Evolutionary conservation across 2,113 vertebrate species (phyloP).

Genomic region (Apteryx owenii): DNA sequence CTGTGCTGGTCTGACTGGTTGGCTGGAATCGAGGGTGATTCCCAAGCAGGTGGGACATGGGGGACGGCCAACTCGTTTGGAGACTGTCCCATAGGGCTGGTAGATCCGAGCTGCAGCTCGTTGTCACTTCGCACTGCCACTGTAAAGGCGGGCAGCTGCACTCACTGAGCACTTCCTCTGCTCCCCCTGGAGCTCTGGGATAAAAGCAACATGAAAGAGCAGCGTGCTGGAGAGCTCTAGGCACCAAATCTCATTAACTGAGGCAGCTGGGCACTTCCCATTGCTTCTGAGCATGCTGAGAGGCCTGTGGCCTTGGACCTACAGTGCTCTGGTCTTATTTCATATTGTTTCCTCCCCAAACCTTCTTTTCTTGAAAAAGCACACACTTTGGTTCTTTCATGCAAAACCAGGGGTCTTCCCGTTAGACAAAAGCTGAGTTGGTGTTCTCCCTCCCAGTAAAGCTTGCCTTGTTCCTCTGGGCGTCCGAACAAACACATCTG

Average conservation of each 20-base stretch:
- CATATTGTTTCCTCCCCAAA: background rate
- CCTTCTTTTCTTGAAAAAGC: background rate
- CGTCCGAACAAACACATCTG: accelerated
- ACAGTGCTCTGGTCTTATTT: background rate
- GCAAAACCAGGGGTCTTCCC: background rate
- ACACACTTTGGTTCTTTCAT: background rate
- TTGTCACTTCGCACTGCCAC: background rate
- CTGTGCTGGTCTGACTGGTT: no score
- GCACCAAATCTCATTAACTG: background rate
- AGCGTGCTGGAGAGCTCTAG: background rate
- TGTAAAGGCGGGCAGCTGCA: background rate
- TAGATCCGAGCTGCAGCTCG: background rate
- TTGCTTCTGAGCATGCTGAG: background rate
- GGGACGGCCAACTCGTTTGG: background rate
- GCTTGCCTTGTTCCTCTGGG: background rate
- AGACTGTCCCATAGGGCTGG: background rate
- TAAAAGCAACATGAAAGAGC: background rate
- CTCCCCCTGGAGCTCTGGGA: background rate
- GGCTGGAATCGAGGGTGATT: accelerated
- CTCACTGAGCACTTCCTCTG: background rate
- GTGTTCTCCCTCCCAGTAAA: accelerated
- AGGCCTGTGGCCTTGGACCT: background rate
- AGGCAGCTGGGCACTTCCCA: background rate
- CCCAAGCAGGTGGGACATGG: background rate
- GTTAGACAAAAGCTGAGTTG: background rate